Conservation (phyloP, 2,113 vertebrate species). For the Manacus vitellinus region DNA sequence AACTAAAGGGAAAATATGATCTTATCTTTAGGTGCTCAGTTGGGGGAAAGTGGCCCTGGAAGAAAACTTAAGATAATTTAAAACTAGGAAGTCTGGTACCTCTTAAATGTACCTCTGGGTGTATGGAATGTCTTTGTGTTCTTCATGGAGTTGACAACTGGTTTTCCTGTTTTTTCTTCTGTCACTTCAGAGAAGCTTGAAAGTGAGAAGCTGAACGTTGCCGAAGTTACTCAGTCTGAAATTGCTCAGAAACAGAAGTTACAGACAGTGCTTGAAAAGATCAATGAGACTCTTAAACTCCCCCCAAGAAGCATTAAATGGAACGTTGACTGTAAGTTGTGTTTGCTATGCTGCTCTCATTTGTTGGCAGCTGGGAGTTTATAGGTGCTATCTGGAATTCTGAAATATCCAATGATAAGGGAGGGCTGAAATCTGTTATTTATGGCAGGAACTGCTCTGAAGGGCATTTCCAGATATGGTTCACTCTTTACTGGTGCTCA, state of each 20-base stretch:
- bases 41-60: not conserved
- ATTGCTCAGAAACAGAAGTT: constrained; percentile 91
- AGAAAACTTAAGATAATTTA: not conserved
- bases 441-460: not conserved
- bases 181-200: constrained; percentile 83
- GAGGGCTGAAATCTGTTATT: not conserved
- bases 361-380: not conserved
- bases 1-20: not conserved
- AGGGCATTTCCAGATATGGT: not conserved
- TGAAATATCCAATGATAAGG: not conserved
- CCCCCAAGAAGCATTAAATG: constrained; percentile 87
- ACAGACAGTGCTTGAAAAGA: constrained; percentile 89
- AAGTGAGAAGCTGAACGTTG: constrained; percentile 87
- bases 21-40: not conserved
- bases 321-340: constrained; percentile 87
- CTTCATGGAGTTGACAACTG: not conserved
- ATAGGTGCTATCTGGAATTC: not conserved
- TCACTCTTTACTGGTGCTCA: not conserved
- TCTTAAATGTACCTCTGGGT: not conserved
- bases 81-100: not conserved
- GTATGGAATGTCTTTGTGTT: not conserved
- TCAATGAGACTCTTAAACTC: constrained; percentile 88
- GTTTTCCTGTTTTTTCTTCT: not conserved
- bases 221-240: constrained; percentile 90
- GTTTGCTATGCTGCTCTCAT: not conserved